Base-by-base conservation (phyloP, 1,140 invertebrate genomes). In the Pemphigus obesinymphae region DNA sequence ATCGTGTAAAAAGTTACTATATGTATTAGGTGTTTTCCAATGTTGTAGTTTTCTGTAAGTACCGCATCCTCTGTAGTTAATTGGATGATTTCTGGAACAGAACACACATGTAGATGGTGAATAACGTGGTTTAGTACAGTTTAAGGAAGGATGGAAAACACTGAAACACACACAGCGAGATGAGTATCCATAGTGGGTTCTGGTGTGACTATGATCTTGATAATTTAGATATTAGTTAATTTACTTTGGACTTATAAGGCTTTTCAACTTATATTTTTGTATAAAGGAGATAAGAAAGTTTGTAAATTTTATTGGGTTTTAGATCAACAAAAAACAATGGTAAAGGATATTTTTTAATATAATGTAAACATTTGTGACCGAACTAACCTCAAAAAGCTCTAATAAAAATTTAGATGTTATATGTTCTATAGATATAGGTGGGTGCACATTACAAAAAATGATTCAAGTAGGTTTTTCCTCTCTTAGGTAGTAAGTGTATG, bases 101-200 rank as follows among this genome's bases (percentile, higher is more conserved):
- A 84, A 83, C 0, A 76, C 84, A 83, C 86, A 88, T 83, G 72
- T 86, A 31, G 85, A 13, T 43, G 45, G 26, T 1, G 23, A 55
- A 7, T 70, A 13, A 68, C 83, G 63, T 15, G 55, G 40, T 84
- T 86, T 86, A n/a, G 53, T 85, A 85, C 88, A 89, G 84, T 85
- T 85, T 84, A 85, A 73, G 6, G 85, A 84, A 5, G 48, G 10
- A 73, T 88, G 87, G 15, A 84, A 53, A 31, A 70, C 75, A 15
- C 84, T 85, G 84, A 86, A 88, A 84, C 86, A 87, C 0, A 88
- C 86, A 82, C 87, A 88, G 26, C 83, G 83, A 15, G 58, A 76
- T 66, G 48, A 23, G 66, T 84, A 84, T 6, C 66, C 83, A 70
- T 86, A 88, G 68, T 87, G 85, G 11, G 75, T 70, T 82, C 86